Evolutionary conservation across 2,113 vertebrate species (phyloP).

Genomic region (Mesembrinibis cayennensis): DNA sequence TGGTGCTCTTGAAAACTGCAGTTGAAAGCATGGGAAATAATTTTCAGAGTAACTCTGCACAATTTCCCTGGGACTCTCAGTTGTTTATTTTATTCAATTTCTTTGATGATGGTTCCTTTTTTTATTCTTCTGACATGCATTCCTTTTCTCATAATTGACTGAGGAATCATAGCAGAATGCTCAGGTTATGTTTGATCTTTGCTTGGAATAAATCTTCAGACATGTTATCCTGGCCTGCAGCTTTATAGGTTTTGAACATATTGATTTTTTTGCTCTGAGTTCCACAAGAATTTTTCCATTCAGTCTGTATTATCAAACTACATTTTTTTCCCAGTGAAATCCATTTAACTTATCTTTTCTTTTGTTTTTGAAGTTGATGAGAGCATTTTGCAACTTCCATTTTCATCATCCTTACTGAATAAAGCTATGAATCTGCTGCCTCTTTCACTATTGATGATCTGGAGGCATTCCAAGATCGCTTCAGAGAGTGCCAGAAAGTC

Average conservation of each 20-base stretch:
- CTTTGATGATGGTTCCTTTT: not conserved
- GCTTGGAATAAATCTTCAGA: not conserved
- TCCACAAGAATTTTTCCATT: not conserved
- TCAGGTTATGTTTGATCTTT: not conserved
- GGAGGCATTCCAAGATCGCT: not conserved
- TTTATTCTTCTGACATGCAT: not conserved
- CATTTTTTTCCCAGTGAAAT: not conserved
- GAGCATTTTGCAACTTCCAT: not conserved
- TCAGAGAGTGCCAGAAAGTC: constrained; percentile 10
- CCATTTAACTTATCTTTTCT: not conserved
- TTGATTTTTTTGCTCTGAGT: not conserved
- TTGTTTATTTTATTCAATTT: not conserved
- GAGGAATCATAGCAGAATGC: not conserved
- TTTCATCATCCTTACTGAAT: not conserved
- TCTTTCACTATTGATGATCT: not conserved
- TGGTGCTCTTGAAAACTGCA: not conserved
- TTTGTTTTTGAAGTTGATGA: not conserved
- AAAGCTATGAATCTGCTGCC: not conserved
- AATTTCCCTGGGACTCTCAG: not conserved
- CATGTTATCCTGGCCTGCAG: not conserved
- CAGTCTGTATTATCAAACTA: not conserved
- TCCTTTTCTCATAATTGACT: not conserved
- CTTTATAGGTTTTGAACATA: not conserved
- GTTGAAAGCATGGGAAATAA: not conserved
- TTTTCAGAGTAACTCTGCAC: not conserved